Base-by-base conservation (phyloP, 2,888 invertebrate genomes). In the Tenthredo distinguenda region DNA sequence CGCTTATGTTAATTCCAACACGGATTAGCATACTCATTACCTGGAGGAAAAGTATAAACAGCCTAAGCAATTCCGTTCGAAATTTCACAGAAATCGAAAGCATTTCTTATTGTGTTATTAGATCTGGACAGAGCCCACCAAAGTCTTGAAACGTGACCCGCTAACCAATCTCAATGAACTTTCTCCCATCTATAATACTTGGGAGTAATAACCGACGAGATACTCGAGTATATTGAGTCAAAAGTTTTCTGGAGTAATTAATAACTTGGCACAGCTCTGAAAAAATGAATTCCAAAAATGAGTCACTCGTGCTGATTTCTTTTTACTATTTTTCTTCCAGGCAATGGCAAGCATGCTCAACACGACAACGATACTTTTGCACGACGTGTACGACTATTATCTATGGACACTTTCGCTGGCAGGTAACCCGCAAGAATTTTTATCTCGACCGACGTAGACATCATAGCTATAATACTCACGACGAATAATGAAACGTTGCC, bases 361-460 rank as follows among this genome's bases (percentile, higher is more conserved):
- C 91, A 91, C 93, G 79, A 93, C 94, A 85, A 89, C 92, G 79
- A 91, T 91, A 85, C 87, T 94, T 21, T 88, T 94, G 43, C 91
- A 89, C 86, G 93, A 94, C 81, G 92, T 92, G 62, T 97, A 96
- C 90, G 96, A 96, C 88, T 97, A 96, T 92, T 97, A 97, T 91
- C 91, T 96, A 88, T 97, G 97, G 97, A 96, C 97, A 0, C 93
- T 97, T 88, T 97, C 97, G 86, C 94, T 97, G 86, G 96, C 97
- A 94, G 97, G 97, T 97, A 94, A 94, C 93, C 50, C 65, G 83
- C 85, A 40, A 65, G 15, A 6, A 55, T 50, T 76, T 2, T 65
- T 15, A 0, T 65, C 31, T 15, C 62, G 1, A 26, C 62, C 5
- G 7, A 21, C 9, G 21, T 26, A 21, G 6, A 26, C 7, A 9